phyloP scores from a whole-genome alignment of 2,797 vertebrate genomes.

The Myotis myotis region DNA sequence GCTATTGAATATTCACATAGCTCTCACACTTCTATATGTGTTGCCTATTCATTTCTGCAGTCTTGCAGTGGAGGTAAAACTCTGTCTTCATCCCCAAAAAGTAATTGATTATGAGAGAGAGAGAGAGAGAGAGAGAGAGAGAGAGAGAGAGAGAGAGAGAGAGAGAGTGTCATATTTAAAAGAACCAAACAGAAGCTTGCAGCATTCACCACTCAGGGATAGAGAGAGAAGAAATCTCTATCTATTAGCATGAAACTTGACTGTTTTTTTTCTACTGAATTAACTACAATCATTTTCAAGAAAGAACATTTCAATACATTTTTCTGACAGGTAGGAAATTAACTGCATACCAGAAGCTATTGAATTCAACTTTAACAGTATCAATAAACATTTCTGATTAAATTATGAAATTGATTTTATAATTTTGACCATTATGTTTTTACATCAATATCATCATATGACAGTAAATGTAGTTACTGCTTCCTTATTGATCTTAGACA shows the following conservation, averaged over 20 bases:
- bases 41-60: background rate
- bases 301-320: slow-evolving; percentile 85
- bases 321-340: slow-evolving; percentile 88
- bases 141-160: too few relatives aligned
- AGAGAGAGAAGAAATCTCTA: slow-evolving; percentile 52
- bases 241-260: slow-evolving; percentile 66
- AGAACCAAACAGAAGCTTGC: slow-evolving; percentile 23
- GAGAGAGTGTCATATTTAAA: background rate
- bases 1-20: background rate
- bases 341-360: slow-evolving; percentile 86
- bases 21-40: background rate
- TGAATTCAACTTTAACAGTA: slow-evolving; percentile 89
- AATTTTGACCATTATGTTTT: slow-evolving; percentile 89
- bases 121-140: too few relatives aligned
- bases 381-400: slow-evolving; percentile 91
- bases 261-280: slow-evolving; percentile 73
- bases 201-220: slow-evolving; percentile 40
- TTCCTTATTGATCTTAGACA: slow-evolving; percentile 96
- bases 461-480: slow-evolving; percentile 90
- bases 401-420: slow-evolving; percentile 91
- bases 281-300: slow-evolving; percentile 82
- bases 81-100: background rate
- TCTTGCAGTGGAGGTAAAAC: background rate
- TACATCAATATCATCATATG: slow-evolving; percentile 89
- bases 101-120: background rate